phyloP scores from a whole-genome alignment of 2,888 invertebrate genomes.

The Pecten maximus region DNA sequence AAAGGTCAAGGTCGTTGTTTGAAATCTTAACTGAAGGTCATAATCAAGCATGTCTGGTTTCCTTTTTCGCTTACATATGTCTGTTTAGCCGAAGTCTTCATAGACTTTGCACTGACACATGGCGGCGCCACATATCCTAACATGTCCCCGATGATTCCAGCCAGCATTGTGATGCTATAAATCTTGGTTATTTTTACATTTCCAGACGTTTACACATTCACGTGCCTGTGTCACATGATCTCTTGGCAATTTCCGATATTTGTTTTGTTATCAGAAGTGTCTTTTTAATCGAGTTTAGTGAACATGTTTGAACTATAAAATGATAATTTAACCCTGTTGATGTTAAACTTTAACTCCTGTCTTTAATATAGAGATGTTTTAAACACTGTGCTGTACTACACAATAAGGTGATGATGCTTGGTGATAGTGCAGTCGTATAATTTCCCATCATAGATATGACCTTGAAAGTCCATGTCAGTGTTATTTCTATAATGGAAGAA shows the following conservation, averaged over 20 bases:
- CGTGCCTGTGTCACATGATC: not conserved
- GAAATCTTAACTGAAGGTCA: constrained; percentile 8
- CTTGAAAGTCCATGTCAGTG: too few relatives aligned
- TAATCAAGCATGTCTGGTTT: not conserved
- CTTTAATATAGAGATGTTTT: too few relatives aligned
- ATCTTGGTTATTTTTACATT: not conserved
- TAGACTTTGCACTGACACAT: not conserved
- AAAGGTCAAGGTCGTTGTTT: not conserved
- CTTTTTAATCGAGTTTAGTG: not conserved
- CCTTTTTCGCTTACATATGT: not conserved
- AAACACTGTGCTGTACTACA: too few relatives aligned
- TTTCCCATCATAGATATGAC: too few relatives aligned
- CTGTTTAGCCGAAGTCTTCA: not conserved
- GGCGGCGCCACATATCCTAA: not conserved
- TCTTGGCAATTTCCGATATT: not conserved
- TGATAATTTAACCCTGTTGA: too few relatives aligned
- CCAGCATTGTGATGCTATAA: not conserved
- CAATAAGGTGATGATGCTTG: too few relatives aligned
- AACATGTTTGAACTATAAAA: too few relatives aligned
- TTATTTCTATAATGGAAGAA: too few relatives aligned
- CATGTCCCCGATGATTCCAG: not conserved
- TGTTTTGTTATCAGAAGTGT: not conserved
- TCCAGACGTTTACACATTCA: not conserved
- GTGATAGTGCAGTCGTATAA: too few relatives aligned
- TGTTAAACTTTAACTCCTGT: too few relatives aligned